These are phyloP conservation scores for Catocala nupta DNA, from an alignment of 2,888 invertebrate genomes.

Conservation along the genomic window DNA sequence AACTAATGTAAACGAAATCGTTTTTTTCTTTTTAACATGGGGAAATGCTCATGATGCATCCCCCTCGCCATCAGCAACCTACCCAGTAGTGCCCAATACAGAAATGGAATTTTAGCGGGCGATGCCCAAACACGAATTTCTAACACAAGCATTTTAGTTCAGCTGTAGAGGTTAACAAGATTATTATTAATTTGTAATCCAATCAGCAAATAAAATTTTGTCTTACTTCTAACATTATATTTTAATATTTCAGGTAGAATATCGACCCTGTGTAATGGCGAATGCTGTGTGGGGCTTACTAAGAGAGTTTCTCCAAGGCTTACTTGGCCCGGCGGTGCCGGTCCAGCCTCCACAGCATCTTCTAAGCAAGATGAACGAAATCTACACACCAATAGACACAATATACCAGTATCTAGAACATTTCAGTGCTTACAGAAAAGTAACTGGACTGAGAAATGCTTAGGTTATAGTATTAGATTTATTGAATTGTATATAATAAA, in stretches of 20 bases:
- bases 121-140: too few relatives aligned
- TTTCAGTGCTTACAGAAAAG: conserved; percentile 95
- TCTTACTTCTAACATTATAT: neutral
- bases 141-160: too few relatives aligned
- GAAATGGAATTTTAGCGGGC: too few relatives aligned
- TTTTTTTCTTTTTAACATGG: too few relatives aligned
- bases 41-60: too few relatives aligned
- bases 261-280: conserved; percentile 95
- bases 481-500: too few relatives aligned
- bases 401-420: conserved; percentile 98
- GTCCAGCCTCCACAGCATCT: conserved; percentile 92
- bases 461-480: neutral
- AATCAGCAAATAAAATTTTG: too few relatives aligned
- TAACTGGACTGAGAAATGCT: conserved; percentile 83
- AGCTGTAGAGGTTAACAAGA: too few relatives aligned
- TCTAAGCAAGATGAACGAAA: conserved; percentile 92
- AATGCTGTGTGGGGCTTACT: conserved; percentile 96
- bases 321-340: conserved; percentile 92
- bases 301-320: conserved; percentile 96
- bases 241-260: conserved; percentile 90
- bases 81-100: too few relatives aligned
- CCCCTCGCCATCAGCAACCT: too few relatives aligned
- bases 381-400: conserved; percentile 96
- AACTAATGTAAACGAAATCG: too few relatives aligned
- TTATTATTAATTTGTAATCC: too few relatives aligned